These are phyloP conservation scores for Sebastes matsubarae DNA, from an alignment of 2,797 vertebrate species.

Conservation along the genomic window DNA sequence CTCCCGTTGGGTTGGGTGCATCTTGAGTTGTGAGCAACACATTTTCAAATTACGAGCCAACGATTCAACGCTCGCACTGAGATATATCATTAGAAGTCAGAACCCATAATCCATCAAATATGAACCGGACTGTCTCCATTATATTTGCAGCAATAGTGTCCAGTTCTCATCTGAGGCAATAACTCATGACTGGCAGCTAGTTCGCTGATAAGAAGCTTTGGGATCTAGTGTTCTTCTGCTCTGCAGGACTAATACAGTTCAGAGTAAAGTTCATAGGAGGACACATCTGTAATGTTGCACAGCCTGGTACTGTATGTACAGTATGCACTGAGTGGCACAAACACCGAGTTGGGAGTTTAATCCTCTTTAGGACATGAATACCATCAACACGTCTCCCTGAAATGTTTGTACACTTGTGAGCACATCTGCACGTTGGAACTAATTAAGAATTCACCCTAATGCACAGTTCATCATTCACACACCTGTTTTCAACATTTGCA, in stretches of 20 bases:
- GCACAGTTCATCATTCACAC: background rate
- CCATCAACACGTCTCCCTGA: background rate
- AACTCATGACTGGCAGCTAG: conserved; percentile 29
- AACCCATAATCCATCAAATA: conserved; percentile 21
- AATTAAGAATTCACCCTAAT: background rate
- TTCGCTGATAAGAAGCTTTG: conserved; percentile 35
- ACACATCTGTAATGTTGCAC: background rate
- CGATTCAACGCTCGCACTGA: background rate
- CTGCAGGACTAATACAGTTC: background rate
- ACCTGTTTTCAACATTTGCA: background rate
- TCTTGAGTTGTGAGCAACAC: background rate
- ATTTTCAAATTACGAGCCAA: background rate
- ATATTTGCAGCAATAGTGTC: conserved; percentile 18
- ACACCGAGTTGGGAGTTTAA: background rate
- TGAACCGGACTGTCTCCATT: conserved; percentile 19
- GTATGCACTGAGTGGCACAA: background rate
- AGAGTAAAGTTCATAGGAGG: conserved; percentile 12
- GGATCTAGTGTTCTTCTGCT: conserved; percentile 20
- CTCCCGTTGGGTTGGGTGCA: background rate
- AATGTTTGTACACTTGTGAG: background rate
- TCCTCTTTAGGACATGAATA: background rate
- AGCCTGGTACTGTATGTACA: background rate
- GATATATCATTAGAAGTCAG: background rate
- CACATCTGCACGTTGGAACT: background rate
- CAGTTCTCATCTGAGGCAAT: conserved; percentile 4